Evolutionary conservation across 2,888 invertebrate species (phyloP).

Genomic region (Caenorhabditis zanzibari): DNA sequence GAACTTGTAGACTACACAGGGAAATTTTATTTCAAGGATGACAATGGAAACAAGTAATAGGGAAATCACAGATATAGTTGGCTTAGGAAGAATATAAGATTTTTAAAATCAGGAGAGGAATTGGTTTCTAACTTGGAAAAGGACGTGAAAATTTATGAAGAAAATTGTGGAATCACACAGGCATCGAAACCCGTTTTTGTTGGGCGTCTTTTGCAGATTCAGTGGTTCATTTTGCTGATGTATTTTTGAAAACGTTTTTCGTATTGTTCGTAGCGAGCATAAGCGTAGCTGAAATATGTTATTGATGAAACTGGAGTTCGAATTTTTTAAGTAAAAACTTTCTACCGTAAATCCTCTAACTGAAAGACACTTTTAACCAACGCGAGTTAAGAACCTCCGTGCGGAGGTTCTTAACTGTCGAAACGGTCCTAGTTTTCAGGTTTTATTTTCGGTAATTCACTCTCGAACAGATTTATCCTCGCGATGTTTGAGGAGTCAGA

Average conservation of each 20-base stretch:
- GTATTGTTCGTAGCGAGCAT: neutral
- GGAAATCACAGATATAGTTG: neutral
- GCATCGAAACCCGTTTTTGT: constrained; percentile 6
- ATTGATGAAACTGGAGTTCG: too few species aligned
- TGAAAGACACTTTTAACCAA: too few species aligned
- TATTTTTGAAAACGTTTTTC: constrained; percentile 57
- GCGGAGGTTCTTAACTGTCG: too few species aligned
- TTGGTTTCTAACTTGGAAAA: constrained; percentile 5
- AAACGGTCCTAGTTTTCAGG: too few species aligned
- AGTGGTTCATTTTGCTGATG: neutral
- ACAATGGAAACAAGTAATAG: neutral
- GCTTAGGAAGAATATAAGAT: neutral
- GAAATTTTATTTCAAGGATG: constrained; percentile 5
- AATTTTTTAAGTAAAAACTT: too few species aligned
- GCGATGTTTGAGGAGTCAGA: too few species aligned
- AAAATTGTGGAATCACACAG: neutral
- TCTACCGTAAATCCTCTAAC: too few species aligned
- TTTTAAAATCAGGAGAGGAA: neutral
- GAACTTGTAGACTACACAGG: constrained; percentile 5
- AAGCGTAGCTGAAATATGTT: neutral
- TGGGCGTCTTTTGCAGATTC: neutral
- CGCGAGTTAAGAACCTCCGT: too few species aligned
- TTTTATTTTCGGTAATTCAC: too few species aligned
- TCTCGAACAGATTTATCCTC: too few species aligned
- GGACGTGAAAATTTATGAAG: neutral